Evolutionary conservation across 2,113 vertebrate species (phyloP).

Genomic region (Microtus pennsylvanicus): DNA sequence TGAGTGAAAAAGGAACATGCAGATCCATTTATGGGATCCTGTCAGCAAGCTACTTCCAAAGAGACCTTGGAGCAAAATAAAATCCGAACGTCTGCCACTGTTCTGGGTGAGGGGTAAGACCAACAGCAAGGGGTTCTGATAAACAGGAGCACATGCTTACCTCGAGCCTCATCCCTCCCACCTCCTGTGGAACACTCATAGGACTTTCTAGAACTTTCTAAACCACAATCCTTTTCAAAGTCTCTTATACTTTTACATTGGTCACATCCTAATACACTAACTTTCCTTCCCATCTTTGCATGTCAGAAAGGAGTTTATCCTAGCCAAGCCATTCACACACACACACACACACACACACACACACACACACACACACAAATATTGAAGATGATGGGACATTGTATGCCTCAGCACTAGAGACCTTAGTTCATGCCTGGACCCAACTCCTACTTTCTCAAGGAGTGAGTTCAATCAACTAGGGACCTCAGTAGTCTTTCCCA

Average conservation of each 20-base stretch:
- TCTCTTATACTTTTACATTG: conserved; percentile 10
- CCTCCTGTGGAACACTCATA: neutral
- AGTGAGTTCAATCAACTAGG: neutral
- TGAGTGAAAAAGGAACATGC: conserved; percentile 13
- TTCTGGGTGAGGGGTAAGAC: neutral
- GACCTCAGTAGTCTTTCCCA: neutral
- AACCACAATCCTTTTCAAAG: neutral
- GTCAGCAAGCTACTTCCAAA: conserved; percentile 54
- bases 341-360: too few relatives aligned
- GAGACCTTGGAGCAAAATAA: conserved; percentile 39
- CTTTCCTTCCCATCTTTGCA: neutral
- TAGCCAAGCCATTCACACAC: neutral
- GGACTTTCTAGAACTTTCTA: neutral
- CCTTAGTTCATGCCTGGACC: neutral
- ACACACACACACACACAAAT: too few relatives aligned
- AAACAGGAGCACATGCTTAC: conserved; percentile 24
- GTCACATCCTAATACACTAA: neutral
- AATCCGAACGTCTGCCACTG: conserved; percentile 27
- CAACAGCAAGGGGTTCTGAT: neutral
- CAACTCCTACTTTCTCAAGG: neutral
- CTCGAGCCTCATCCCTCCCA: neutral
- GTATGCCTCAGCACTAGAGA: neutral
- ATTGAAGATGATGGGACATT: neutral
- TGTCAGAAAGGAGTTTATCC: neutral
- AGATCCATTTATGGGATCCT: conserved; percentile 57